phyloP scores from a whole-genome alignment of 1,140 invertebrate species.

The Drosophila mojavensis region DNA sequence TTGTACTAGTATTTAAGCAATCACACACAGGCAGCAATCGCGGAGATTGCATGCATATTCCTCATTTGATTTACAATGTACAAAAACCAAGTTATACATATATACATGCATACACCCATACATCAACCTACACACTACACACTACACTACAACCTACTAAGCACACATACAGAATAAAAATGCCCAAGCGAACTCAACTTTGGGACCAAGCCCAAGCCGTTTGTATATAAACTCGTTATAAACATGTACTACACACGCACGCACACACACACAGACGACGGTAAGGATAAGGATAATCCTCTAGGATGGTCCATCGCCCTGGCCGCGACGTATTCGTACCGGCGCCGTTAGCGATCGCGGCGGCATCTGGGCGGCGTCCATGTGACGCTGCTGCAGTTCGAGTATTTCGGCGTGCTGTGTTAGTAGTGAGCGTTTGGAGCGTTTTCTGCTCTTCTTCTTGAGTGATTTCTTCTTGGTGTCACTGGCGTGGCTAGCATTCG shows the following conservation, averaged over 20 bases:
- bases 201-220: slow-evolving; percentile 38
- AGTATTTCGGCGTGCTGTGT: slow-evolving; percentile 46
- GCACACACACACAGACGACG: slow-evolving; percentile 7
- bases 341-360: slow-evolving; percentile 27
- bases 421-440: slow-evolving; percentile 38
- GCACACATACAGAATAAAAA: slow-evolving; percentile 14
- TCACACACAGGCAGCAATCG: slow-evolving; percentile 4
- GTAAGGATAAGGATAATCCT: background rate
- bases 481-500: background rate
- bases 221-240: background rate
- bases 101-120: too few relatives aligned
- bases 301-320: slow-evolving; percentile 42
- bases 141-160: too few relatives aligned
- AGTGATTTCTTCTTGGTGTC: slow-evolving; percentile 18
- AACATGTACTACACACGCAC: background rate
- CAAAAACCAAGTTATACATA: slow-evolving; percentile 19
- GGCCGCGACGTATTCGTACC: slow-evolving; percentile 4
- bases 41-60: slow-evolving; percentile 21
- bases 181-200: slow-evolving; percentile 22
- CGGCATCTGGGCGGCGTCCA: background rate
- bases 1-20: slow-evolving; percentile 57
- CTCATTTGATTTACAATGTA: slow-evolving; percentile 30
- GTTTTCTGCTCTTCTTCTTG: slow-evolving; percentile 49
- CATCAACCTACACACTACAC: slow-evolving; percentile 4
- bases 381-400: slow-evolving; percentile 34